Evolutionary conservation across 2,113 vertebrate genomes (phyloP).

Genomic region (Pantherophis guttatus): DNA sequence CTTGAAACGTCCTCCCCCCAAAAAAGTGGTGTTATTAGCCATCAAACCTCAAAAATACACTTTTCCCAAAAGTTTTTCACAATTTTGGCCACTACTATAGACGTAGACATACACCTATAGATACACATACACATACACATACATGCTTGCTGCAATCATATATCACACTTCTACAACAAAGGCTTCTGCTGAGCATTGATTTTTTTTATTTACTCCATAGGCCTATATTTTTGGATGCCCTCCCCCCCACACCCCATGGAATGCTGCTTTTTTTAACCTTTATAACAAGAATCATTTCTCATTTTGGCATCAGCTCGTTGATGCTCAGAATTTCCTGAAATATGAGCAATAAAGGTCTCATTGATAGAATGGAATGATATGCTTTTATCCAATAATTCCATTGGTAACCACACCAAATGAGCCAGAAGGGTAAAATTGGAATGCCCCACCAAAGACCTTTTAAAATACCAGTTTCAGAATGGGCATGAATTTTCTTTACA

Average conservation of each 20-base stretch:
- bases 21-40: too few relatives aligned
- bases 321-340: not conserved
- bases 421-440: not conserved
- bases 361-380: not conserved
- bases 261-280: not conserved
- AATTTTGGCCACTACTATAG: too few relatives aligned
- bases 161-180: not conserved
- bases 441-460: not conserved
- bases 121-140: not conserved
- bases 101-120: not conserved
- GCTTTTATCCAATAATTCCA: conserved; percentile 6
- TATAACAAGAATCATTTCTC: not conserved
- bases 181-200: not conserved
- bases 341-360: not conserved
- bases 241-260: not conserved
- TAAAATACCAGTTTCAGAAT: not conserved
- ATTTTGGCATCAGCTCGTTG: not conserved
- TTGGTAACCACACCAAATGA: not conserved
- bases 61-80: too few relatives aligned
- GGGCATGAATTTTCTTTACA: conserved; percentile 2
- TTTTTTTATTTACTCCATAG: not conserved
- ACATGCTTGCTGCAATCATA: not conserved
- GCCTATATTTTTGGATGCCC: not conserved
- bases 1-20: too few relatives aligned
- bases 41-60: too few relatives aligned